phyloP scores from a whole-genome alignment of 1,140 invertebrate genomes.

The Venturia canescens region DNA sequence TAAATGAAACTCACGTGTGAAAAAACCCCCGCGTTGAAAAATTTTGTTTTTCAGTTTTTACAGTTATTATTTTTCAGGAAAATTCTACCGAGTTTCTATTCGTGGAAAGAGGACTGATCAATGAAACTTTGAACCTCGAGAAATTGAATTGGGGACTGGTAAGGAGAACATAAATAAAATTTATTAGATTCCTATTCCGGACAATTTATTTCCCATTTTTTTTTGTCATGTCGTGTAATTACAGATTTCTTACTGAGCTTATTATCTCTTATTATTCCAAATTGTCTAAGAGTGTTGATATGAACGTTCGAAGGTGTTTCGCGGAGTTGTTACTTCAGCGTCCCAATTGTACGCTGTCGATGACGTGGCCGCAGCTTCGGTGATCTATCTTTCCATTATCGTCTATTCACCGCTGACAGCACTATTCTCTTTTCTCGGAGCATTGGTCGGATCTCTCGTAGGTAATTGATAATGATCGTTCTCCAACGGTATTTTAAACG shows the following conservation, averaged over 20 bases:
- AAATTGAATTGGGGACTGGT: slow-evolving; percentile 71
- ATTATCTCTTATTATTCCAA: background rate
- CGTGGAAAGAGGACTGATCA: slow-evolving; percentile 54
- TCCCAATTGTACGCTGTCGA: slow-evolving; percentile 72
- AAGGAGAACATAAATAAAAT: slow-evolving; percentile 51
- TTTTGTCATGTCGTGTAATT: background rate
- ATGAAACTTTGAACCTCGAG: slow-evolving; percentile 52
- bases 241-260: too few relatives aligned
- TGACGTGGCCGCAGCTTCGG: slow-evolving; percentile 64
- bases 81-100: slow-evolving; percentile 62
- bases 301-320: slow-evolving; percentile 67
- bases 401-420: slow-evolving; percentile 74
- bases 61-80: slow-evolving; percentile 60
- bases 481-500: background rate
- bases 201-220: background rate
- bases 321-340: slow-evolving; percentile 69
- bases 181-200: background rate
- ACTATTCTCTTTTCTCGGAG: slow-evolving; percentile 70
- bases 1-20: too few relatives aligned
- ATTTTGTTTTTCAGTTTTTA: background rate
- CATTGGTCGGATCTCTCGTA: slow-evolving; percentile 67
- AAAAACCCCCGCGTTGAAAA: too few relatives aligned
- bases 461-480: slow-evolving; percentile 63
- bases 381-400: slow-evolving; percentile 73
- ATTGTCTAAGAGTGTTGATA: background rate